These are phyloP conservation scores for Coreius guichenoti DNA, from an alignment of 2,797 vertebrate genomes.

Conservation along the genomic window DNA sequence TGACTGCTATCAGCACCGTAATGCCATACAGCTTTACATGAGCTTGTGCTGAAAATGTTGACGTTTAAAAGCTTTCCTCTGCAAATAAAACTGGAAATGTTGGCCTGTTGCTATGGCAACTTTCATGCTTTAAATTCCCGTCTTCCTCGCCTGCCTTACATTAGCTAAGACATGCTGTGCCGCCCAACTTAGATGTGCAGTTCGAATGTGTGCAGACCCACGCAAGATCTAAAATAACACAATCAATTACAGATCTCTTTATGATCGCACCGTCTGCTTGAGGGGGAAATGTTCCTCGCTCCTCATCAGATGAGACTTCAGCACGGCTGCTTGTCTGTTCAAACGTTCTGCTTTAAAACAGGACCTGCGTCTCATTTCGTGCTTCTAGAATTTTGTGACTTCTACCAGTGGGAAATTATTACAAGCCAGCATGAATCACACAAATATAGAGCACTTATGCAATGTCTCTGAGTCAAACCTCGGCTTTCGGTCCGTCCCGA, in stretches of 20 bases:
- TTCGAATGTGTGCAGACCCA: conserved; percentile 57
- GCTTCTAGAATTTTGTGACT: conserved; percentile 45
- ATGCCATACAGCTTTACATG: conserved; percentile 34
- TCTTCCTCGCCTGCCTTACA: conserved; percentile 53
- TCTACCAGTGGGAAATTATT: conserved; percentile 39
- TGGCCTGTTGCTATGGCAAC: conserved; percentile 81
- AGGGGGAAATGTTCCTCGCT: conserved; percentile 43
- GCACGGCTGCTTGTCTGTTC: conserved; percentile 19
- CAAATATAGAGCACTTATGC: conserved; percentile 61
- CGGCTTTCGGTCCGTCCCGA: conserved; percentile 44
- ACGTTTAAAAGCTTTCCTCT: conserved; percentile 65
- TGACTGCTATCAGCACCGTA: background rate
- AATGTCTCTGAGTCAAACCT: conserved; percentile 65
- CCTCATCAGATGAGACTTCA: conserved; percentile 26
- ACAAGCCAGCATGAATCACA: conserved; percentile 52
- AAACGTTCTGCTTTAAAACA: conserved; percentile 39
- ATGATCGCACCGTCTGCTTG: conserved; percentile 34
- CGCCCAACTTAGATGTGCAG: conserved; percentile 58
- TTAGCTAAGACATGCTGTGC: conserved; percentile 57
- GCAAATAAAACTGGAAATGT: conserved; percentile 73
- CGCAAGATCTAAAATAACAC: conserved; percentile 63
- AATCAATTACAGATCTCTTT: conserved; percentile 57
- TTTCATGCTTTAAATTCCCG: conserved; percentile 72
- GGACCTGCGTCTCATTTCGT: conserved; percentile 25
- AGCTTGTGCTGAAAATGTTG: conserved; percentile 66